Conservation (phyloP, 2,113 vertebrate species). For the Prinia subflava region DNA sequence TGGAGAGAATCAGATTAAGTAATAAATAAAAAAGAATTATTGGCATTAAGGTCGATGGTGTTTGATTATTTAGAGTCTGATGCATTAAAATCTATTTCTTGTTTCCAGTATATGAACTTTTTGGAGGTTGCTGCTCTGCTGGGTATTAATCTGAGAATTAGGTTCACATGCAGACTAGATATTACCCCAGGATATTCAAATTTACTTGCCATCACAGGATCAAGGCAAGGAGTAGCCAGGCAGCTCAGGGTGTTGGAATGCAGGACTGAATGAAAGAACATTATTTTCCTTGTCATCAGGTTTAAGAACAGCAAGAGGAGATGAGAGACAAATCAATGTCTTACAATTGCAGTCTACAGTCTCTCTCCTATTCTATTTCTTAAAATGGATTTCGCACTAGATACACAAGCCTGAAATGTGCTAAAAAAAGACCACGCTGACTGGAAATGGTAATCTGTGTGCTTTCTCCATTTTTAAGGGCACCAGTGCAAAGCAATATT, state of each 20-base stretch:
- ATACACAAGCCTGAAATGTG: neutral
- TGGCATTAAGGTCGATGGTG: neutral
- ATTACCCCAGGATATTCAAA: neutral
- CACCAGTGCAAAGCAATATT: neutral
- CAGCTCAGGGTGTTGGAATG: neutral
- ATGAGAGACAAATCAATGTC: neutral
- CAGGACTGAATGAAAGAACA: neutral
- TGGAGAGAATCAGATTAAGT: neutral
- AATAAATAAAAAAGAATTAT: neutral
- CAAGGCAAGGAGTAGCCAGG: neutral
- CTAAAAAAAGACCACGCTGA: neutral
- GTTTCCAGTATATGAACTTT: neutral
- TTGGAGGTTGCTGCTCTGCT: neutral
- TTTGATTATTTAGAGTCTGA: neutral
- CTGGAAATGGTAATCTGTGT: constrained; percentile 1
- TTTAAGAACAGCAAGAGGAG: neutral
- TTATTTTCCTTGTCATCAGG: neutral
- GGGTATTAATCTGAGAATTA: neutral
- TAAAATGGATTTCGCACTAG: neutral
- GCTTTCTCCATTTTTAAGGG: neutral
- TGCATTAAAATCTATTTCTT: neutral
- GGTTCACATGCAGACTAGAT: neutral
- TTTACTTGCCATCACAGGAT: neutral
- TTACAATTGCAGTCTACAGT: neutral
- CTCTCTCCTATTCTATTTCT: neutral